Evolutionary conservation across 2,113 vertebrate species (phyloP), one percentile per base, ranked within the genome.

Genomic region (Corythoichthys haematopterus): DNA sequence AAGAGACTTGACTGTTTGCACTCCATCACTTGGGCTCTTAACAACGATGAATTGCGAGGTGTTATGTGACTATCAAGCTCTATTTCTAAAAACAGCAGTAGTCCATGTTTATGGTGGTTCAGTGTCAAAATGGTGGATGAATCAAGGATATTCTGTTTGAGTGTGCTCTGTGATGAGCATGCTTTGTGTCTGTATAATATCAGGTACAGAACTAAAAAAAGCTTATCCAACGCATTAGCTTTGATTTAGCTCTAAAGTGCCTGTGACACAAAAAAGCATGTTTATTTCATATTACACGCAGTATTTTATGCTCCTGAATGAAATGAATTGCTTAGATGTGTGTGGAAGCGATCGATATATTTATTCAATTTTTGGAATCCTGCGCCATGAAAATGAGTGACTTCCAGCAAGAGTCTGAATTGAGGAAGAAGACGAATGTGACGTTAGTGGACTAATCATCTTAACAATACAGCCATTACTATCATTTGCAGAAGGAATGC

Each of bases 71-170:
- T 73, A 78, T 66, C 50, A 72, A 75, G 57, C 37, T 71, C 68
- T 48, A 64, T 66, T 63, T 69, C 73, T 53, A 74, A 76, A 78
- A 57, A 60, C 64, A 64, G 66, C 9, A 36, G 70, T 68, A 53
- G 63, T 37, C 11, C 8, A 33, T 45, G 3, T 36, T 47, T 20
- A 28, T 40, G 47, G 71, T 65, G 28, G 16, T 50, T 20, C 3
- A 16, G 47, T 35, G 33, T 16, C 52, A 58, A 64, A 37, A 61
- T 15, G 11, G 52, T 12, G 61, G 16, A 70, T 10, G 70, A 74
- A 80, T 85, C 70, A 82, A 76, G 69, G 76, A 59, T 72, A 20
- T 65, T 51, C 65, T 83, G 65, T 75, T 80, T 70, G 68, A 66
- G 68, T 64, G 45, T 72, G 56, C 33, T 67, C 77, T 79, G 67